A percentile compares a stretch with the other conserved stretches of the same genome.
Conservation (phyloP, 2,888 invertebrate species). For the Scaptomyza reducta region DNA sequence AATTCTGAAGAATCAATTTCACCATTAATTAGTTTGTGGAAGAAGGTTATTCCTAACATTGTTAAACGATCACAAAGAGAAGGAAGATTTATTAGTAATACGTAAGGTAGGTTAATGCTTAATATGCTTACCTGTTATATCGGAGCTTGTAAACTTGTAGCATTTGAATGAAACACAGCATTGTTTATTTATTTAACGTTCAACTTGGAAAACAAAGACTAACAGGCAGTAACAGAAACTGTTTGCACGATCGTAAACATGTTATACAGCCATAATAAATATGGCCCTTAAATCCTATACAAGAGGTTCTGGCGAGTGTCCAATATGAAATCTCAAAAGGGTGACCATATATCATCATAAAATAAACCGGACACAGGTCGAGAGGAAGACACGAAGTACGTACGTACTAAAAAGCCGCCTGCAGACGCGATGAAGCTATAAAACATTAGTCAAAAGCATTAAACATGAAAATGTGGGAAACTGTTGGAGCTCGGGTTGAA, state of each 20-base stretch:
- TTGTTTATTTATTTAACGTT: not conserved
- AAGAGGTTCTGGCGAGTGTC: conserved; percentile 32
- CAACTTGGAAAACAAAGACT: not conserved
- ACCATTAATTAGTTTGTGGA: no score
- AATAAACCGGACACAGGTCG: conserved; percentile 47
- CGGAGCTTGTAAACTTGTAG: not conserved
- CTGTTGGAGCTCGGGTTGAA: not conserved
- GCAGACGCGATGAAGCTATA: conserved; percentile 38
- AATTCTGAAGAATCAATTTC: no score
- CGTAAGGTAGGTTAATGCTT: no score
- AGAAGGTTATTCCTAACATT: no score
- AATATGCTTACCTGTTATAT: no score
- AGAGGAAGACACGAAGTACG: conserved; percentile 7
- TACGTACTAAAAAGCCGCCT: conserved; percentile 15
- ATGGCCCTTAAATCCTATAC: conserved; percentile 55
- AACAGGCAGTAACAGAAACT: not conserved
- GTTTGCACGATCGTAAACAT: conserved; percentile 34
- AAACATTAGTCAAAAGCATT: conserved; percentile 64
- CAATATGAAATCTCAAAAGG: conserved; percentile 34
- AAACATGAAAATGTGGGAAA: conserved; percentile 55
- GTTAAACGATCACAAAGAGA: no score
- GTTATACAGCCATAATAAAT: conserved; percentile 55
- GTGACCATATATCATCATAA: conserved; percentile 72
- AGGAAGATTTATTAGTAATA: no score
- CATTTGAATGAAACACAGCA: not conserved